phyloP scores from a whole-genome alignment of 2,797 vertebrate species.

The Sebastes aleutianus region DNA sequence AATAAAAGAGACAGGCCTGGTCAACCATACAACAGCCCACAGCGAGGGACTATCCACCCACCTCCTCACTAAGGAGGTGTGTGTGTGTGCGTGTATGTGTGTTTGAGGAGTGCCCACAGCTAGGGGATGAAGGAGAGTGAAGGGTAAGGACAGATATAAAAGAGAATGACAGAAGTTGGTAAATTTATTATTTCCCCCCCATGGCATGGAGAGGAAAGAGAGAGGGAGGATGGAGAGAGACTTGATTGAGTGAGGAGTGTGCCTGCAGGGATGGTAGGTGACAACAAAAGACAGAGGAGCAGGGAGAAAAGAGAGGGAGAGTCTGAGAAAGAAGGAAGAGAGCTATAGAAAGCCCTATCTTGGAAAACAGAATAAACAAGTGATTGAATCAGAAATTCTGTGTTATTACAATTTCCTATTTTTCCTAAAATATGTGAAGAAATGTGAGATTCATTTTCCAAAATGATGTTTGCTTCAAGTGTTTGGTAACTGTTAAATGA shows the following conservation, averaged over 20 bases:
- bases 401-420: not conserved
- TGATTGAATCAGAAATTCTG: not conserved
- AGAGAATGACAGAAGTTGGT: slow-evolving; percentile 15
- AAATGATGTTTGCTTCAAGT: not conserved
- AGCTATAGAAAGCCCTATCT: not conserved
- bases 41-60: slow-evolving; percentile 27
- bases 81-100: not conserved
- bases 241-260: slow-evolving; percentile 25
- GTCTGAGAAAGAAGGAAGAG: not conserved
- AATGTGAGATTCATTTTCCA: not conserved
- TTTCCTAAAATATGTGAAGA: not conserved
- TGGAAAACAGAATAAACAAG: not conserved
- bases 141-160: slow-evolving; percentile 29
- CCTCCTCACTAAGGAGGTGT: slow-evolving; percentile 1
- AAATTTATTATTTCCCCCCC: slow-evolving; percentile 14
- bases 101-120: not conserved
- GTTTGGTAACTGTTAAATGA: not conserved
- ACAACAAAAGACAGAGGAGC: slow-evolving; percentile 49
- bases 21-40: slow-evolving; percentile 39
- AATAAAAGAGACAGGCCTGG: slow-evolving; percentile 45
- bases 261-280: slow-evolving; percentile 42
- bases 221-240: slow-evolving; percentile 11
- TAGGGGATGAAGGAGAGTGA: slow-evolving; percentile 23
- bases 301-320: not conserved
- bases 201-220: slow-evolving; percentile 20